Evolutionary conservation across 2,113 vertebrate genomes (phyloP).

Genomic region (Laterallus jamaicensis): DNA sequence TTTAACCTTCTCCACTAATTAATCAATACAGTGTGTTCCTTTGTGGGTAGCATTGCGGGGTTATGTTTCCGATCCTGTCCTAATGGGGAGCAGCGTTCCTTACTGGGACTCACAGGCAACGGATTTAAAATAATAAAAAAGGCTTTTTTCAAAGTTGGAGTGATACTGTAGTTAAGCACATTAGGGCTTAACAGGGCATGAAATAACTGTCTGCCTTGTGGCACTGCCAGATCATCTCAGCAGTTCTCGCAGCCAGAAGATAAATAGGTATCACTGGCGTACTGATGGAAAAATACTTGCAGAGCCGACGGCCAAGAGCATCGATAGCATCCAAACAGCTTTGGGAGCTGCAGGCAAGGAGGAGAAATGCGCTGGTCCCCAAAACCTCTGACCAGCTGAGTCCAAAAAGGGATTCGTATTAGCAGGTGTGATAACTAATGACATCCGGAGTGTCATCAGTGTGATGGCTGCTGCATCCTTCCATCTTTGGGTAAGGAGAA

Average conservation of each 20-base stretch:
- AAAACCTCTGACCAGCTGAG: neutral
- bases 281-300: slow-evolving; percentile 55
- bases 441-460: neutral
- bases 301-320: slow-evolving; percentile 23
- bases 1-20: neutral
- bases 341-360: neutral
- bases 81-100: slow-evolving; percentile 35
- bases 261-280: slow-evolving; percentile 77
- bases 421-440: neutral
- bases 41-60: accelerated
- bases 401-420: neutral
- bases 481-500: neutral
- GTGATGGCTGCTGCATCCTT: neutral
- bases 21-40: neutral
- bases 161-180: slow-evolving; percentile 80
- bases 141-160: slow-evolving; percentile 63
- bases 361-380: neutral
- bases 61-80: neutral
- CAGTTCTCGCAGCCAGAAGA: slow-evolving; percentile 82
- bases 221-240: slow-evolving; percentile 85
- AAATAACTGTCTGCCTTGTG: slow-evolving; percentile 91
- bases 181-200: slow-evolving; percentile 95
- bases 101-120: slow-evolving; percentile 39
- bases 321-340: slow-evolving; percentile 17
- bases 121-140: slow-evolving; percentile 44